Percentiles rank a stretch among this genome's conserved stretches.
Conservation (phyloP, 2,113 vertebrate genomes). For the Erinaceus europaeus region DNA sequence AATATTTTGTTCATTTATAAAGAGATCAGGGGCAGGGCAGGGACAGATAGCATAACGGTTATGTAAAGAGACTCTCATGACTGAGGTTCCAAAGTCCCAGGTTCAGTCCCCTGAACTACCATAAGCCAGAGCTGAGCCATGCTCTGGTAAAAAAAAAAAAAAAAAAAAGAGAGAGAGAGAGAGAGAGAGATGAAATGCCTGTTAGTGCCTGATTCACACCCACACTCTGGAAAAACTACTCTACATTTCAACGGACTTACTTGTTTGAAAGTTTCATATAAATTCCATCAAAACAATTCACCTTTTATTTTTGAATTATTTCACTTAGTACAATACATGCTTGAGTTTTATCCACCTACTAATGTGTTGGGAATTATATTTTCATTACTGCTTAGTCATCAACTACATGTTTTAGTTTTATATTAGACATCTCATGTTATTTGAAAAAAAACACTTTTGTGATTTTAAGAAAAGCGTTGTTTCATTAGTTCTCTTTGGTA, state of each 20-base stretch:
- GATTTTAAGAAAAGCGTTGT: neutral
- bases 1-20: too few species aligned
- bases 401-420: neutral
- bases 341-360: fast-evolving
- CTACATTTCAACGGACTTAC: neutral
- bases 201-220: neutral
- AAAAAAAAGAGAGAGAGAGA: too few species aligned
- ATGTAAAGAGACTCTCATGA: too few species aligned
- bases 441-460: neutral
- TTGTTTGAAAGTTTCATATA: neutral
- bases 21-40: too few species aligned
- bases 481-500: neutral
- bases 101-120: too few species aligned
- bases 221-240: neutral
- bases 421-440: neutral
- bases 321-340: neutral
- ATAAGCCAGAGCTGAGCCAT: too few species aligned
- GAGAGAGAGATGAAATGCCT: too few species aligned
- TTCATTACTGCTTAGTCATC: neutral
- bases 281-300: neutral
- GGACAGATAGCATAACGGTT: too few species aligned
- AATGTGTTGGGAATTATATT: too few species aligned
- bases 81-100: too few species aligned
- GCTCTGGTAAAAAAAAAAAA: too few species aligned
- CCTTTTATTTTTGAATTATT: neutral